Evolutionary conservation across 2,888 invertebrate species (phyloP).

Genomic region (Meganola albula): DNA sequence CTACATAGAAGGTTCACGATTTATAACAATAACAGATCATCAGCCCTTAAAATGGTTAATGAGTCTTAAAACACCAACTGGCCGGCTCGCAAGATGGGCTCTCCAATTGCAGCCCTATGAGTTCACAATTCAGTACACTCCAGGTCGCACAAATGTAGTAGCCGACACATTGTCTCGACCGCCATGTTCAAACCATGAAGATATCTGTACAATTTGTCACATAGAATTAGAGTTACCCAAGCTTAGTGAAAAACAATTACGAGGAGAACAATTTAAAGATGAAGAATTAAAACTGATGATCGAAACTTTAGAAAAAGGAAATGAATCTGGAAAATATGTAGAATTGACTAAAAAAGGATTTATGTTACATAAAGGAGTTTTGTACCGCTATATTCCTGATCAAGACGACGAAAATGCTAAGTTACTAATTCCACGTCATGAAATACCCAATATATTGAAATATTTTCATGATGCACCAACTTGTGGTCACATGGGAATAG

Average conservation of each 20-base stretch:
- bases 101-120: constrained; percentile 15
- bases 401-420: constrained; percentile 4
- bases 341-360: constrained; percentile 6
- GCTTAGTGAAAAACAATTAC: constrained; percentile 1
- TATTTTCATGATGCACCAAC: constrained; percentile 1
- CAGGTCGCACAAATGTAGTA: constrained; percentile 2
- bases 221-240: constrained; percentile 2
- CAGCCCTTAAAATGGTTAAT: constrained; percentile 17
- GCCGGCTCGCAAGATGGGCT: constrained; percentile 17
- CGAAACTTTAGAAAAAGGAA: not conserved
- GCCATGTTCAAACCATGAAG: not conserved
- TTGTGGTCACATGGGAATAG: not conserved
- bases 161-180: constrained; percentile 1
- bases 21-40: constrained; percentile 14
- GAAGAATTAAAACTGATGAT: not conserved
- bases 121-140: constrained; percentile 12
- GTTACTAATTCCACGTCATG: constrained; percentile 9
- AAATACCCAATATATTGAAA: constrained; percentile 3
- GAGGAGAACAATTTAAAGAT: constrained; percentile 4
- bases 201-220: constrained; percentile 2
- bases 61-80: constrained; percentile 13
- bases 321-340: not conserved
- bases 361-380: constrained; percentile 3
- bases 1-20: constrained; percentile 21
- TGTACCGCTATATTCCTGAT: constrained; percentile 1